Conservation (phyloP, 2,797 vertebrate genomes). For the Hipposideros larvatus region DNA sequence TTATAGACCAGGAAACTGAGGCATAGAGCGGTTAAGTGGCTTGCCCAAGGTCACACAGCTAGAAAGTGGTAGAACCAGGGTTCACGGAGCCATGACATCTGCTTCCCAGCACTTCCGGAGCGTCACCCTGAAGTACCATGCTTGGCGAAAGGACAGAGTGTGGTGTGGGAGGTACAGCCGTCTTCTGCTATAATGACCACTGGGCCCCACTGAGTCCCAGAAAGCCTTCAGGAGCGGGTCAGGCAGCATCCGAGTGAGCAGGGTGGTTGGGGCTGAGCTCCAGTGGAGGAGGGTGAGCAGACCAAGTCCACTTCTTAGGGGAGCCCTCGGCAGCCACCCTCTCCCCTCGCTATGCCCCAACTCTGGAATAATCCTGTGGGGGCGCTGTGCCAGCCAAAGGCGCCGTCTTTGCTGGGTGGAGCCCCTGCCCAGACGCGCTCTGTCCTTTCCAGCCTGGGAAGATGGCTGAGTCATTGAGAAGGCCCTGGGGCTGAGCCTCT, state of each 20-base stretch:
- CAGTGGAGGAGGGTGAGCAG: neutral
- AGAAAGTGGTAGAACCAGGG: neutral
- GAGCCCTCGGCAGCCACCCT: neutral
- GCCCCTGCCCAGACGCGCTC: neutral
- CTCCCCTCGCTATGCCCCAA: rapidly evolving
- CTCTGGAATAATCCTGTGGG: neutral
- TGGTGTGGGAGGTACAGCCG: neutral
- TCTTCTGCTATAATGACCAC: neutral
- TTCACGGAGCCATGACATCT: neutral
- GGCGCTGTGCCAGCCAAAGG: rapidly evolving
- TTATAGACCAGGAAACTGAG: conserved; percentile 61
- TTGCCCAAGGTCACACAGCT: neutral
- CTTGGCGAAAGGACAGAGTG: neutral
- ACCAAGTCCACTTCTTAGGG: neutral
- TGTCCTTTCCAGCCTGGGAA: neutral
- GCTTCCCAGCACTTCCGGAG: neutral
- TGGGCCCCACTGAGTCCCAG: neutral
- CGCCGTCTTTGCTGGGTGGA: neutral
- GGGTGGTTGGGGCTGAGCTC: neutral
- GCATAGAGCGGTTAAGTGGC: neutral
- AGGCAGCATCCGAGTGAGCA: neutral
- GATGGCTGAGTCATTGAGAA: neutral
- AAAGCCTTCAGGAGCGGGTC: neutral
- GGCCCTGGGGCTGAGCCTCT: neutral
- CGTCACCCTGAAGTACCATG: neutral